Evolutionary conservation across 2,797 vertebrate genomes (phyloP).

Genomic region (Coracias cyanogaster): DNA sequence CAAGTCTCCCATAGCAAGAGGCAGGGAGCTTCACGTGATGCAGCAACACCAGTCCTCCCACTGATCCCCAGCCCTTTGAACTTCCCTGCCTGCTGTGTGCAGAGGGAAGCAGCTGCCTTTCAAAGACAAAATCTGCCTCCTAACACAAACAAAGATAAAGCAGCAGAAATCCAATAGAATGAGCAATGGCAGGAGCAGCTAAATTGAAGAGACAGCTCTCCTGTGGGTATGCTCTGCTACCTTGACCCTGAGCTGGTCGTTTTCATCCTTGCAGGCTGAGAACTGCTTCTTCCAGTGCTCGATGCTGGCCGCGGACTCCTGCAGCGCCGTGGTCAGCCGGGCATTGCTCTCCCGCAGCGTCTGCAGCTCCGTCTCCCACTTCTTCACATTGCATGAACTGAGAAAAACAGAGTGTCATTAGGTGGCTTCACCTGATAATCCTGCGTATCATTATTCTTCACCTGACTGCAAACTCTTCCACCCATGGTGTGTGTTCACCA

Average conservation of each 20-base stretch:
- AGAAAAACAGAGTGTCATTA: not conserved
- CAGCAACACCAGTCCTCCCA: not conserved
- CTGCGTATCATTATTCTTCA: accelerated
- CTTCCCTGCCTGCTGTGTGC: not conserved
- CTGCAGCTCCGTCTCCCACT: slow-evolving; percentile 94
- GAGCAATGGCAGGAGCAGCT: not conserved
- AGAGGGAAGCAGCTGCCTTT: not conserved
- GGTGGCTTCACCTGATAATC: not conserved
- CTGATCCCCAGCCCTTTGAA: not conserved
- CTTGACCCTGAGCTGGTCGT: slow-evolving; percentile 89
- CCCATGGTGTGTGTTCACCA: accelerated
- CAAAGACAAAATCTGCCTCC: not conserved
- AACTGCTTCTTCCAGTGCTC: slow-evolving; percentile 96
- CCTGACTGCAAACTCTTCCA: not conserved
- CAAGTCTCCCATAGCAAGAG: not conserved
- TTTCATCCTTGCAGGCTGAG: slow-evolving; percentile 89
- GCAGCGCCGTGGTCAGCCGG: slow-evolving; percentile 88
- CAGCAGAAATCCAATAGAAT: not conserved
- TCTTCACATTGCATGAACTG: slow-evolving; percentile 91
- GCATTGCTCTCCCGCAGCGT: slow-evolving; percentile 92
- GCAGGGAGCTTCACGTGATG: accelerated
- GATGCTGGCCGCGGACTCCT: slow-evolving; percentile 90
- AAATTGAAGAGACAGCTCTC: not conserved
- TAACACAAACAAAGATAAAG: not conserved
- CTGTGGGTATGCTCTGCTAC: slow-evolving; percentile 57